Evolutionary conservation across 2,113 vertebrate species (phyloP).

Genomic region (Oryzias curvinotus): DNA sequence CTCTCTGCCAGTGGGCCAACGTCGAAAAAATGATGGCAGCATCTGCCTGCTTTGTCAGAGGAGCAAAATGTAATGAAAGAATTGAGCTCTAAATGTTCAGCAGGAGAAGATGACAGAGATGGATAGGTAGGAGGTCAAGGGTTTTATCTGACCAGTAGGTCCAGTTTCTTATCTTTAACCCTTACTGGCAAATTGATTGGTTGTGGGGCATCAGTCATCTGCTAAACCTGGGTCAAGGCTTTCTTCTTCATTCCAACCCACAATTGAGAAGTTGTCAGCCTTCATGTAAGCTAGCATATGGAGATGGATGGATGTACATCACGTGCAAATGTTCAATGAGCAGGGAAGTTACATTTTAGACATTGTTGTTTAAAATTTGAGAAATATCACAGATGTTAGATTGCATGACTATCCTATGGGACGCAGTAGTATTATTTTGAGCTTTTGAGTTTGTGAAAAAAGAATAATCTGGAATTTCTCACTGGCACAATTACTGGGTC

Average conservation of each 20-base stretch:
- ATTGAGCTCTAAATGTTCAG: slow-evolving; percentile 73
- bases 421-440: too few relatives aligned
- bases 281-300: slow-evolving; percentile 51
- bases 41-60: slow-evolving; percentile 85
- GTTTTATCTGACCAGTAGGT: slow-evolving; percentile 79
- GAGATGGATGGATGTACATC: slow-evolving; percentile 35
- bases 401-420: too few relatives aligned
- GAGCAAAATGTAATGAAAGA: slow-evolving; percentile 77
- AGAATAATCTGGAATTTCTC: too few relatives aligned
- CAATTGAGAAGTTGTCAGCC: slow-evolving; percentile 37
- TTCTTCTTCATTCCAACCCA: slow-evolving; percentile 39
- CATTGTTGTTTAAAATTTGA: neutral
- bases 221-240: slow-evolving; percentile 47
- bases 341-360: slow-evolving; percentile 12
- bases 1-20: slow-evolving; percentile 50
- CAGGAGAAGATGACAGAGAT: slow-evolving; percentile 85
- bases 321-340: neutral
- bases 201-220: slow-evolving; percentile 88
- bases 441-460: too few relatives aligned
- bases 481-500: too few relatives aligned
- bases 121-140: slow-evolving; percentile 85
- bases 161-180: slow-evolving; percentile 83
- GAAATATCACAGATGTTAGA: neutral
- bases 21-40: slow-evolving; percentile 73
- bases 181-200: slow-evolving; percentile 88